Conservation (phyloP, 2,888 invertebrate genomes). For the Pteria penguin region DNA sequence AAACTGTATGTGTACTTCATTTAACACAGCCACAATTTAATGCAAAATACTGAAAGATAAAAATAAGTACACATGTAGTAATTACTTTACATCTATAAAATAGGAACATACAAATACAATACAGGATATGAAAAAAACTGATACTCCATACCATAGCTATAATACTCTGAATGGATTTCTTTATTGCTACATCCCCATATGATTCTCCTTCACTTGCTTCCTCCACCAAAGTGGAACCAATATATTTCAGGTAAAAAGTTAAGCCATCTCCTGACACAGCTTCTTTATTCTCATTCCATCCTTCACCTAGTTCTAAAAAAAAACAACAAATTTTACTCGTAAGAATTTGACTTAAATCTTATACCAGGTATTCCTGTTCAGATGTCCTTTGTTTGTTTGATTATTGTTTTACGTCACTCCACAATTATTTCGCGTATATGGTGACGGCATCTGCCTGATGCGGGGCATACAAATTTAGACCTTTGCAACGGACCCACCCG, state of each 20-base stretch:
- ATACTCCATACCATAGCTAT: constrained; percentile 84
- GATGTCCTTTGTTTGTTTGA: too few relatives aligned
- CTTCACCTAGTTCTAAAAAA: constrained; percentile 69
- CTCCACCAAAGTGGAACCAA: constrained; percentile 89
- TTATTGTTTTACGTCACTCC: too few relatives aligned
- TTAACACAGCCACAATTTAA: too few relatives aligned
- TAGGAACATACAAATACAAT: neutral
- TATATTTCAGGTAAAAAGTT: constrained; percentile 83
- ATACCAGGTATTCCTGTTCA: too few relatives aligned
- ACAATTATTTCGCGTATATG: too few relatives aligned
- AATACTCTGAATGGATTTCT: constrained; percentile 89
- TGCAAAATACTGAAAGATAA: too few relatives aligned
- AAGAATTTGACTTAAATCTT: too few relatives aligned
- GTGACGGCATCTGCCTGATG: too few relatives aligned
- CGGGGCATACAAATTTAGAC: too few relatives aligned
- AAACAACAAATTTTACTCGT: too few relatives aligned
- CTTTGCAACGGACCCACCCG: too few relatives aligned
- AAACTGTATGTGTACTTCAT: too few relatives aligned
- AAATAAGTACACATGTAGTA: neutral
- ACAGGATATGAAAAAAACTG: neutral
- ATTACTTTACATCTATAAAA: neutral
- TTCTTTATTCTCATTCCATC: constrained; percentile 72
- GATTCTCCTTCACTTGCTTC: constrained; percentile 86
- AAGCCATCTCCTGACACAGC: constrained; percentile 73
- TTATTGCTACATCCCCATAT: constrained; percentile 83